Evolutionary conservation across 2,113 vertebrate genomes (phyloP).

Genomic region (Furnarius figulus): DNA sequence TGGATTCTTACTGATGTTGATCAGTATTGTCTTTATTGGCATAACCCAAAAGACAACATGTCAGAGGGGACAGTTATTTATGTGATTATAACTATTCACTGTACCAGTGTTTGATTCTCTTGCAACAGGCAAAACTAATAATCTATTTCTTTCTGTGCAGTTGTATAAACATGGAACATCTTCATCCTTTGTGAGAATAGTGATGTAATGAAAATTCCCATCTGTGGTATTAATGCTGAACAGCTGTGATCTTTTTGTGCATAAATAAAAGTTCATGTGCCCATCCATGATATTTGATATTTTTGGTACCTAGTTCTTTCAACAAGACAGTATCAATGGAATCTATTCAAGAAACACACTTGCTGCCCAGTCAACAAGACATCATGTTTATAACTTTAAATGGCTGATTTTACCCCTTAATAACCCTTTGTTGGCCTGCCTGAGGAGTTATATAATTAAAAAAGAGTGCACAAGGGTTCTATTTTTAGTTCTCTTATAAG

Average conservation of each 20-base stretch:
- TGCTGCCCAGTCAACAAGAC: not conserved
- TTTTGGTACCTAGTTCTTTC: not conserved
- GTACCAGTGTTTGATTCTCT: not conserved
- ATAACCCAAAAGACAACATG: not conserved
- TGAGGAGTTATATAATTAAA: not conserved
- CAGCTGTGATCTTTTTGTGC: not conserved
- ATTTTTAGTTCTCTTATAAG: not conserved
- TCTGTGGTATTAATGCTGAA: not conserved
- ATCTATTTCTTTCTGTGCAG: not conserved
- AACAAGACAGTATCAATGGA: not conserved
- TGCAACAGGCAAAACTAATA: not conserved
- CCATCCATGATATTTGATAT: fast-evolving
- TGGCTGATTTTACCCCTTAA: not conserved
- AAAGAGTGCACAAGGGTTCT: not conserved
- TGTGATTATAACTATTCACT: not conserved
- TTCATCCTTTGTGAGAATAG: not conserved
- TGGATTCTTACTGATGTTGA: not conserved
- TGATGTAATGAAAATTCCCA: not conserved
- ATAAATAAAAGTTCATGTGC: not conserved
- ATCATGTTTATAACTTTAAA: not conserved
- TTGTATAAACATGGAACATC: not conserved
- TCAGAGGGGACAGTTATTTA: not conserved
- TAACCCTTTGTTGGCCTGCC: fast-evolving
- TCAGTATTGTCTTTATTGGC: not conserved
- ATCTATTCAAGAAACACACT: not conserved